Base-by-base conservation (phyloP, 2,888 invertebrate genomes). In the Ophion ventricosus region DNA sequence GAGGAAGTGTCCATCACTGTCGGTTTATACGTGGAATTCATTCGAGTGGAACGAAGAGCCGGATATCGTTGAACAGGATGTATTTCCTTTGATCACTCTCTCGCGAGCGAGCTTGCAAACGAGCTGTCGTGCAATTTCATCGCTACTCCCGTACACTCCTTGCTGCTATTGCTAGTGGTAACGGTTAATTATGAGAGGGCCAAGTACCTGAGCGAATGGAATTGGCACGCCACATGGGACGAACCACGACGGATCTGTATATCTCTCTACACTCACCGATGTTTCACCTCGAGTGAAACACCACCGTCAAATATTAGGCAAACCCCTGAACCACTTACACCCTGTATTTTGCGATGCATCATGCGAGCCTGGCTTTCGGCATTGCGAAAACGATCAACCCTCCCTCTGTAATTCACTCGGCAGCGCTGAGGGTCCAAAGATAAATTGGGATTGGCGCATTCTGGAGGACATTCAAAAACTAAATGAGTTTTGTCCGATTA, bases 101-200 rank as follows among this genome's bases (percentile, higher is more conserved):
- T 43, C 56, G 66, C 43, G 73, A 64, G 79, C 64, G 80, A 73
- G 66, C 25, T 82, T 66, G 77, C 77, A 77, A 72, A 82, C 72
- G 66, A 82, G 77, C 77, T 78, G 74, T 79, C 82, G 63, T 69
- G 74, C 78, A 79, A 79, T 83, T 83, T 79, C 78, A 75, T 69
- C 69, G 63, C 14, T 1, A 40, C 66, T 49, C 14, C 35, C 66
- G 25, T 70, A 23, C 26, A 26, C 54, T 63, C 43, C 43, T 26
- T 14, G 26, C 23, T 43, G 11, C 66, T 63, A 82, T 73, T 73
- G 49, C 54, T 40, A 67, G 54, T 69, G 67, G 66, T 26, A 72
- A 77, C 66, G 67, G 69, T 49, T 82, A 78, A 78, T 82, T 82
- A 78, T 73, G 80, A 73, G 43, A 59, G 29, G 78, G 49, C 74